Percentiles rank a stretch among this genome's conserved stretches.
These are phyloP conservation scores for Phrynocephalus forsythii DNA, from an alignment of 2,797 vertebrate species.

Conservation along the genomic window DNA sequence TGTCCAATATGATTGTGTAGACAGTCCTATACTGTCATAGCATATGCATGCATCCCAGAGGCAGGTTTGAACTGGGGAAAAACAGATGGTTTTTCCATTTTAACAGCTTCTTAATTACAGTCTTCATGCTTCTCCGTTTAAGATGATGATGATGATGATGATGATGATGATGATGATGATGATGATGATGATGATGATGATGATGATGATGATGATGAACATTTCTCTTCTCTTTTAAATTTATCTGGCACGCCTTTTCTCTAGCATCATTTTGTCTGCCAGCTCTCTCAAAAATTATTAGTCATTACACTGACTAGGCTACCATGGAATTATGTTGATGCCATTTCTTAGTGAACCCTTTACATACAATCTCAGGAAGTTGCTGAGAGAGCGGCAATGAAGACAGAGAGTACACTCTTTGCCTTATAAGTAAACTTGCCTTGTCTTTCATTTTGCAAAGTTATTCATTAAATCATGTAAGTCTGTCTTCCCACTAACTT, in stretches of 20 bases:
- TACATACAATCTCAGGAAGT: too few species aligned
- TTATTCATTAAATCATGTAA: too few species aligned
- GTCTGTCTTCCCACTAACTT: too few species aligned
- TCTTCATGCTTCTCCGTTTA: conserved; percentile 51
- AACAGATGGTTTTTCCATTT: too few species aligned
- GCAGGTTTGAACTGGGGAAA: conserved; percentile 49
- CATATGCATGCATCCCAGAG: background rate
- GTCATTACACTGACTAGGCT: conserved; percentile 60
- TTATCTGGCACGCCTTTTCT: conserved; percentile 33
- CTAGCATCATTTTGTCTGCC: conserved; percentile 57
- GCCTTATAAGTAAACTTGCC: too few species aligned
- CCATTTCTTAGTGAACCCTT: conserved; percentile 46
- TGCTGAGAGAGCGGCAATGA: too few species aligned
- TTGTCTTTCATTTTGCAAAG: too few species aligned
- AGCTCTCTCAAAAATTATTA: conserved; percentile 63
- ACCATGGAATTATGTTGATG: conserved; percentile 59
- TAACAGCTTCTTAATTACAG: background rate
- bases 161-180: too few species aligned
- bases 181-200: background rate
- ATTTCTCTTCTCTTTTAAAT: conserved; percentile 28
- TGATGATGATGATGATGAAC: background rate
- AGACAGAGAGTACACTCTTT: too few species aligned
- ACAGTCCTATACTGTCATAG: background rate
- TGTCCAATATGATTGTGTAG: background rate
- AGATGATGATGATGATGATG: conserved; percentile 21